phyloP scores from a whole-genome alignment of 2,113 vertebrate species.

The Elgaria multicarinata region DNA sequence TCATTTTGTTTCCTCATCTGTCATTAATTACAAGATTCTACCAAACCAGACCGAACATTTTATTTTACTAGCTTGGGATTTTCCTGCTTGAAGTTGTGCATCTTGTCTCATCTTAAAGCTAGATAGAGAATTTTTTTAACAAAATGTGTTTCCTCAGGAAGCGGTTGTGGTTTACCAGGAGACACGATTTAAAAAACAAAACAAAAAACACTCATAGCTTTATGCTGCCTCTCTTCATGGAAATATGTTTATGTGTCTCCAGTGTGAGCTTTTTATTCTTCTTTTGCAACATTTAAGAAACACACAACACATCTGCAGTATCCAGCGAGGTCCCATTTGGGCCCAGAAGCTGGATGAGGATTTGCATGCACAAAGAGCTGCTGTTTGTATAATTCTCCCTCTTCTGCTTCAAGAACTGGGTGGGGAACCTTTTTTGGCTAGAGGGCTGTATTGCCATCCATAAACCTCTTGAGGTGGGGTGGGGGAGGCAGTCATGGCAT shows the following conservation, averaged over 20 bases:
- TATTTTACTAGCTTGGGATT: neutral
- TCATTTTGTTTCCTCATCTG: neutral
- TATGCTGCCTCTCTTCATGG: constrained; percentile 46
- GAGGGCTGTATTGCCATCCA: no score
- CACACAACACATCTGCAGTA: neutral
- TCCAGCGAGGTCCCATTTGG: neutral
- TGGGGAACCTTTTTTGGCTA: neutral
- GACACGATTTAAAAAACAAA: constrained; percentile 40
- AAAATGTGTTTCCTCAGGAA: constrained; percentile 76
- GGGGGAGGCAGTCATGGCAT: no score
- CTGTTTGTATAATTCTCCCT: neutral
- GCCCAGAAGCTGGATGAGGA: neutral
- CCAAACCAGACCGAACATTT: constrained; percentile 21
- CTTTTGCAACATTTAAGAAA: neutral
- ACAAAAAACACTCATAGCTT: constrained; percentile 48
- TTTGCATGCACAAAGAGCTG: neutral
- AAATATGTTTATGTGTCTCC: constrained; percentile 36
- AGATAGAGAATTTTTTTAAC: constrained; percentile 45
- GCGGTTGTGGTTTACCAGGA: constrained; percentile 73
- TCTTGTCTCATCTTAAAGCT: constrained; percentile 2
- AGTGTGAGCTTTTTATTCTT: neutral
- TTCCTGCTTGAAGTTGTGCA: neutral
- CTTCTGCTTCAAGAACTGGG: neutral
- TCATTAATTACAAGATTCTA: neutral
- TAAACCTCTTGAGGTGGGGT: no score